A percentile compares a stretch with the other conserved stretches of the same genome.
Conservation (phyloP, 1,140 invertebrate species). For the Aleiodes sp. region DNA sequence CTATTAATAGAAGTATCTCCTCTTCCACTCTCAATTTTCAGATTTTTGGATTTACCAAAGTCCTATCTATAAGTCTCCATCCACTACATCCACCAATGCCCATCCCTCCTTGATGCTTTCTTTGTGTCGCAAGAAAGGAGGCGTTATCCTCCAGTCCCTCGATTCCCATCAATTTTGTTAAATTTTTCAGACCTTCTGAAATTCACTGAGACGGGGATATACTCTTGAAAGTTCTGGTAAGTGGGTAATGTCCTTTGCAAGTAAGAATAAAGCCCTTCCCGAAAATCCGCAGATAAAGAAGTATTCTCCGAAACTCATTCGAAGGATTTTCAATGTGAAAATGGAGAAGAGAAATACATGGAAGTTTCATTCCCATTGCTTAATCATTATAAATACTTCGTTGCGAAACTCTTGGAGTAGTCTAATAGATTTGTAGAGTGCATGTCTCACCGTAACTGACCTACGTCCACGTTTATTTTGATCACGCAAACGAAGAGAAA, state of each 20-base stretch:
- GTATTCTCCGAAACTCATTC: not conserved
- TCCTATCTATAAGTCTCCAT: not conserved
- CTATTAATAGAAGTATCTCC: not conserved
- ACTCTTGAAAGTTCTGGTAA: not conserved
- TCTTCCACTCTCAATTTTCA: not conserved
- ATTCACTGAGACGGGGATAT: not conserved
- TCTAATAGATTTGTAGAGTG: not conserved
- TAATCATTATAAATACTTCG: too few relatives aligned
- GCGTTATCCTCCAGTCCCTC: conserved; percentile 34
- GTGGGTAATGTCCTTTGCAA: not conserved
- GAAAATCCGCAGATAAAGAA: not conserved
- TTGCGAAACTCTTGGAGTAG: not conserved
- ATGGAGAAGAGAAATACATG: too few relatives aligned
- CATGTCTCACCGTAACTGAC: conserved; percentile 44
- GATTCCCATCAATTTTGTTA: conserved; percentile 46
- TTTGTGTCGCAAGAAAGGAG: conserved; percentile 16
- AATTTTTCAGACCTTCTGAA: conserved; percentile 42
- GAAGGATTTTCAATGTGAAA: not conserved
- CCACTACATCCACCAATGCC: not conserved
- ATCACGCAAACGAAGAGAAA: conserved; percentile 31
- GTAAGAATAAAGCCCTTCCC: not conserved
- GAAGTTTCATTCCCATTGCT: too few relatives aligned
- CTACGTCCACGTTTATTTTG: conserved; percentile 40
- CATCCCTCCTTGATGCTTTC: not conserved
- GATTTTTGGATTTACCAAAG: not conserved